Evolutionary conservation across 2,888 invertebrate genomes (phyloP).

Genomic region (Acanthopleura granulata): DNA sequence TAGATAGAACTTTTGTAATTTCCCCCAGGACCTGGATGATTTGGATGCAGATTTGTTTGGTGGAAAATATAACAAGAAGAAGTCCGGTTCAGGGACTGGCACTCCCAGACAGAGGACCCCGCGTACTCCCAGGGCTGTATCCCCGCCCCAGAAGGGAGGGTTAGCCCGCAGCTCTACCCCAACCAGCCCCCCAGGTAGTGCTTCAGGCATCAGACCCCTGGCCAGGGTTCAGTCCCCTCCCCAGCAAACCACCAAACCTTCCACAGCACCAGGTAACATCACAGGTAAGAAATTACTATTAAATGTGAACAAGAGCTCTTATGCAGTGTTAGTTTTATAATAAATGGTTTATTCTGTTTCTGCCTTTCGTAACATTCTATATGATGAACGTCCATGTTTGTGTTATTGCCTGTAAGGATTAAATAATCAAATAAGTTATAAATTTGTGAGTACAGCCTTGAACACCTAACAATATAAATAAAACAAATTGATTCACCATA

Average conservation of each 20-base stretch:
- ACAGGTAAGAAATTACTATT: conserved; percentile 41
- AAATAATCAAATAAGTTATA: too few species aligned
- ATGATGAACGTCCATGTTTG: too few species aligned
- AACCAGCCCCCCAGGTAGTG: conserved; percentile 47
- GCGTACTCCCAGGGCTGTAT: conserved; percentile 35
- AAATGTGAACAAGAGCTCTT: too few species aligned
- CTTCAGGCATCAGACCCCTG: conserved; percentile 37
- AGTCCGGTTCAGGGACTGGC: conserved; percentile 36
- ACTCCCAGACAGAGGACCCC: conserved; percentile 52
- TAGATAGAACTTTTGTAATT: neutral
- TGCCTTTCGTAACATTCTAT: too few species aligned
- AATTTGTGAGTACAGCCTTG: too few species aligned
- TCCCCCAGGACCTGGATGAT: conserved; percentile 58
- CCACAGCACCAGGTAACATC: conserved; percentile 58
- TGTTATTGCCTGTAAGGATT: too few species aligned
- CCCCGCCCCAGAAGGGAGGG: conserved; percentile 16
- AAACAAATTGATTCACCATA: too few species aligned
- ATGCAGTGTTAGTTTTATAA: too few species aligned
- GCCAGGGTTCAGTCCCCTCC: conserved; percentile 40
- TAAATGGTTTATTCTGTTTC: too few species aligned
- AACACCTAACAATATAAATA: too few species aligned
- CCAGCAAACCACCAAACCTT: conserved; percentile 46
- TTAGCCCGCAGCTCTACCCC: conserved; percentile 15
- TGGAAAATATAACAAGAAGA: conserved; percentile 44
- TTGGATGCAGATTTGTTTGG: conserved; percentile 64